Conservation (phyloP, 2,113 vertebrate genomes). For the Taxidea taxus region DNA sequence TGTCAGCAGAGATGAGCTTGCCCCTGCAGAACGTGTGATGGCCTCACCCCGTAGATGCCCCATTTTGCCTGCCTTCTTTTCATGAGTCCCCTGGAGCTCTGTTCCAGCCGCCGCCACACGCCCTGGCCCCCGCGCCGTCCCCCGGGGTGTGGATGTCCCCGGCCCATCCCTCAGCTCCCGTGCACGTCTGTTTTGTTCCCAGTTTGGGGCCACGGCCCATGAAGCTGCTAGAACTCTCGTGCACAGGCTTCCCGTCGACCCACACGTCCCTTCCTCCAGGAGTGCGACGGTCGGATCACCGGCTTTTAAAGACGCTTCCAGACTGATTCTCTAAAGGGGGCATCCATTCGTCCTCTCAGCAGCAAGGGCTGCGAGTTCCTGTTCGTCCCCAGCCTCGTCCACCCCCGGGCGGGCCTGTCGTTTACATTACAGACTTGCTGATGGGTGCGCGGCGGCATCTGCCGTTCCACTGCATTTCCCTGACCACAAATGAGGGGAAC, state of each 20-base stretch:
- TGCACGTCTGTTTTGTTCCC: neutral
- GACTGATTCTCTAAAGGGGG: neutral
- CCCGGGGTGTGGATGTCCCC: neutral
- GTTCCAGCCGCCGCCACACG: neutral
- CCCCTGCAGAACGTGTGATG: neutral
- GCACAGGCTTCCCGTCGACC: neutral
- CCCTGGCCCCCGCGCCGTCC: neutral
- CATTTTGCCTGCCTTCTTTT: neutral
- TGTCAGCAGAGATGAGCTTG: neutral
- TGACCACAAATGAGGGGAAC: no score
- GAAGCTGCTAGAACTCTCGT: neutral
- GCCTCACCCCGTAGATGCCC: neutral
- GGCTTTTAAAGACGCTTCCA: neutral
- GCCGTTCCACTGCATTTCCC: no score
- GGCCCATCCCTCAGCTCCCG: rapidly evolving
- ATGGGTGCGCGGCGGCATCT: neutral
- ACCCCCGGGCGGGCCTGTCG: neutral
- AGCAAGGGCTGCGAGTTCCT: neutral
- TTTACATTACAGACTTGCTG: no score
- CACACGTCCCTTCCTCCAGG: neutral
- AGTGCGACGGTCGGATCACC: rapidly evolving
- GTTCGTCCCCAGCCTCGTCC: no score
- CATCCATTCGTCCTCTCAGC: no score
- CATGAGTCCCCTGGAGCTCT: rapidly evolving
- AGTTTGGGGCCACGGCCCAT: neutral